Evolutionary conservation across 53 echinoderm and acorn worm genomes (phyloP).

Genomic region (Hippasteria phrygiana): DNA sequence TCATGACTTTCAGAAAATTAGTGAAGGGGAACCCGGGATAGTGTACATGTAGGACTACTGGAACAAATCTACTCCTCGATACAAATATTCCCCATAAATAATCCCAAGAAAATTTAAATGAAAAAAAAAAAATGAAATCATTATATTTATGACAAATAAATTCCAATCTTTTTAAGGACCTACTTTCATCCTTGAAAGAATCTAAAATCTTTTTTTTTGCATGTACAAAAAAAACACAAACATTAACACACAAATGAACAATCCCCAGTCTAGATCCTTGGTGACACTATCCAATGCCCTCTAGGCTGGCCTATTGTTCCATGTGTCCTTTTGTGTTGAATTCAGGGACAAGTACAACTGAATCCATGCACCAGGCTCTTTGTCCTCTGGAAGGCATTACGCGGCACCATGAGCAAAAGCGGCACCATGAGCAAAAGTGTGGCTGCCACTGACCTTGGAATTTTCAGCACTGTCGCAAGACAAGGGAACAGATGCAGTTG

Average conservation of each 20-base stretch:
- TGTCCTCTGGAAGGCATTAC: background rate
- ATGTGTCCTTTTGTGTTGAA: background rate
- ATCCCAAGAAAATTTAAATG: too few species aligned
- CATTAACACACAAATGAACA: background rate
- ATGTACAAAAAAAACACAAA: background rate
- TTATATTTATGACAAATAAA: too few species aligned
- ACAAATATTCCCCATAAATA: too few species aligned
- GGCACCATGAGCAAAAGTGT: background rate
- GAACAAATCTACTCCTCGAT: too few species aligned
- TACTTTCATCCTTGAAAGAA: too few species aligned
- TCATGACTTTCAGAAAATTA: too few species aligned
- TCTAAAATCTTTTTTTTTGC: too few species aligned
- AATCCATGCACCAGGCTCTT: background rate
- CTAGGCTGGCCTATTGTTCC: background rate
- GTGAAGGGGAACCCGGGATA: too few species aligned
- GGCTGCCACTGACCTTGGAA: constrained; percentile 29
- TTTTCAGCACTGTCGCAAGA: background rate
- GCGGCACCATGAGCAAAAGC: background rate
- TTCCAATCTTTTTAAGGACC: too few species aligned
- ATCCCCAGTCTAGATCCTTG: background rate
- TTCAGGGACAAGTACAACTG: background rate
- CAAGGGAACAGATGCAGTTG: too few species aligned
- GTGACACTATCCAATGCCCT: background rate
- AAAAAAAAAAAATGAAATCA: too few species aligned
- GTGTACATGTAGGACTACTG: too few species aligned